Evolutionary conservation across 1,140 invertebrate genomes (phyloP).

Genomic region (Psilanteris sp.): DNA sequence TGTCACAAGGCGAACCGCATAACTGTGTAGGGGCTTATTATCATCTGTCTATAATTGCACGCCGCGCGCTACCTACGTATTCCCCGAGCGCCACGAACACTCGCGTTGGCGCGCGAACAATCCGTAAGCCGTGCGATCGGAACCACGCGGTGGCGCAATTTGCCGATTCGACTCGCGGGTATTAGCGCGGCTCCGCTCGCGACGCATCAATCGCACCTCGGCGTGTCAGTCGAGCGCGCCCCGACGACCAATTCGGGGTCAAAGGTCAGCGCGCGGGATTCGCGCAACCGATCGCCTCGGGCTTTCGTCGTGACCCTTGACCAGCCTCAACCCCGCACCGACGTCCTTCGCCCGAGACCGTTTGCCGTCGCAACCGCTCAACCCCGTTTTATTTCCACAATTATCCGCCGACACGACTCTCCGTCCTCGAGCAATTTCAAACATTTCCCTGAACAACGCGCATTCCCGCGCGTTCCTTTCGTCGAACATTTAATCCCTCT

Average conservation of each 20-base stretch:
- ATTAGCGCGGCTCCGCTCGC: slow-evolving; percentile 25
- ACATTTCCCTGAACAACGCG: slow-evolving; percentile 5
- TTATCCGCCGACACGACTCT: slow-evolving; percentile 14
- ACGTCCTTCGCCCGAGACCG: no score
- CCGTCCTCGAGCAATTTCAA: slow-evolving; percentile 30
- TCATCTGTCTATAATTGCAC: slow-evolving; percentile 61
- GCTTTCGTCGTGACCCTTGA: no score
- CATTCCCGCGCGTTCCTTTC: slow-evolving; percentile 4
- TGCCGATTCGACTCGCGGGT: slow-evolving; percentile 53
- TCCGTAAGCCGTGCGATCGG: no score
- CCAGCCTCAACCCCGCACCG: no score
- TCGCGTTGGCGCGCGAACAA: slow-evolving; percentile 5
- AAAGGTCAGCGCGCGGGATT: no score
- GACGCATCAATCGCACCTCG: slow-evolving; percentile 33
- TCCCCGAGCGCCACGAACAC: slow-evolving; percentile 1
- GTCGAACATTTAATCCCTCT: background rate
- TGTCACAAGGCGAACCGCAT: slow-evolving; percentile 78
- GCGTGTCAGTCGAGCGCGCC: slow-evolving; percentile 44
- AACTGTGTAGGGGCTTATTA: slow-evolving; percentile 73
- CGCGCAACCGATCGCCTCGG: no score
- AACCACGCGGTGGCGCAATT: slow-evolving; percentile 36
- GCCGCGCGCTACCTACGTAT: slow-evolving; percentile 47
- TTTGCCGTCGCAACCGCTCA: no score
- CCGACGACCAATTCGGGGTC: no score
- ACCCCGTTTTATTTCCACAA: slow-evolving; percentile 24